These are phyloP conservation scores for Akabosia matsudoensis DNA, from an alignment of 1,140 invertebrate genomes.

Conservation along the genomic window DNA sequence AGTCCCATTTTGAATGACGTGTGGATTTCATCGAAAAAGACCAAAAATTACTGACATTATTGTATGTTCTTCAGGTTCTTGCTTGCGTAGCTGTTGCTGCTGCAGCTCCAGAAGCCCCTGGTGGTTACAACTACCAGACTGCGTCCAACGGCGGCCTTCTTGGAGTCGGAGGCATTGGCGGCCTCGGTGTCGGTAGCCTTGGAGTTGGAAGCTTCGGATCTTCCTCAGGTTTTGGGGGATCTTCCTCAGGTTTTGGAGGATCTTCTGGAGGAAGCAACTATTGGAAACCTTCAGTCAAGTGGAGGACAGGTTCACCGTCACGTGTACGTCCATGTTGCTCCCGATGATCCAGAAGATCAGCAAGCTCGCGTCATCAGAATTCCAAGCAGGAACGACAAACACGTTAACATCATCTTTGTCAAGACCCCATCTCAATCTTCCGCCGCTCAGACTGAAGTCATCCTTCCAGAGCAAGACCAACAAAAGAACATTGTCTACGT, in stretches of 20 bases:
- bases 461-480: constrained; percentile 6
- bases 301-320: background rate
- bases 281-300: background rate
- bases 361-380: constrained; percentile 12
- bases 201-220: no score
- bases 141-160: background rate
- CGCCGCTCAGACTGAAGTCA: background rate
- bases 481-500: constrained; percentile 19
- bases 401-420: constrained; percentile 18
- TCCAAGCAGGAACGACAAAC: constrained; percentile 9
- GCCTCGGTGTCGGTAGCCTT: background rate
- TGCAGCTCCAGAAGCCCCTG: constrained; percentile 32
- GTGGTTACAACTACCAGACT: background rate
- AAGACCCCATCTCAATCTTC: background rate
- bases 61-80: constrained; percentile 19
- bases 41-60: background rate
- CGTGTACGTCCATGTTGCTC: background rate
- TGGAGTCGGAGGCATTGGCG: background rate
- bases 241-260: no score
- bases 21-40: no score
- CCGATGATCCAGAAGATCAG: constrained; percentile 26
- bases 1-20: background rate
- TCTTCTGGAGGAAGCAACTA: background rate
- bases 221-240: no score
- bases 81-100: constrained; percentile 21